A percentile compares a stretch with the other conserved stretches of the same genome.
These are phyloP conservation scores for Paratrypauchen microcephalus DNA, from an alignment of 2,797 vertebrate species.

Conservation along the genomic window DNA sequence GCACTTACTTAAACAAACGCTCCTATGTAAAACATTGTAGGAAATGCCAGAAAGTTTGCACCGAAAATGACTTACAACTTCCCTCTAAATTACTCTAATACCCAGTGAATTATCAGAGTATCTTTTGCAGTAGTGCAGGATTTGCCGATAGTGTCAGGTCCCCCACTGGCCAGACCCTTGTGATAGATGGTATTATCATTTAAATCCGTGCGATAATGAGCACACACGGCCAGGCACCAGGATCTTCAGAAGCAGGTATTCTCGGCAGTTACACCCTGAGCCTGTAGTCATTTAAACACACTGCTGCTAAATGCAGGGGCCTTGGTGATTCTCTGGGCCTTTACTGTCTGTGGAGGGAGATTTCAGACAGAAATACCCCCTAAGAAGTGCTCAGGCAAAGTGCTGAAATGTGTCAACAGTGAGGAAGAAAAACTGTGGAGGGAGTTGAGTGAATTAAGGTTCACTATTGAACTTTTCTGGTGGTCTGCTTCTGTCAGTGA, in stretches of 20 bases:
- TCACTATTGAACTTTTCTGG: too few relatives aligned
- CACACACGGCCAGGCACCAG: slow-evolving; percentile 30
- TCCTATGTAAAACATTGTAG: too few relatives aligned
- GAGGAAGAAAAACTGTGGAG: neutral
- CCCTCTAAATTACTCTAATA: too few relatives aligned
- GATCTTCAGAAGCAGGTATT: neutral
- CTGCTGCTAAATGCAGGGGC: slow-evolving; percentile 38
- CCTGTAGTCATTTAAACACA: slow-evolving; percentile 36
- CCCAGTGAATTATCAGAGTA: neutral
- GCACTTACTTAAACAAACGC: too few relatives aligned
- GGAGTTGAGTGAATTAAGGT: neutral
- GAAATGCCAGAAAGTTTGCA: too few relatives aligned
- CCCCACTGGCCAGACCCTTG: slow-evolving; percentile 15
- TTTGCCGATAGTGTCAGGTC: neutral
- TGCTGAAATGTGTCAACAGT: slow-evolving; percentile 22
- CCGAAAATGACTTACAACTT: too few relatives aligned
- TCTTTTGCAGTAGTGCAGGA: neutral
- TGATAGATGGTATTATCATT: slow-evolving; percentile 39
- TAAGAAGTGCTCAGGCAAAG: slow-evolving; percentile 20
- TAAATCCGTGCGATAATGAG: slow-evolving; percentile 44
- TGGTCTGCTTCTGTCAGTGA: too few relatives aligned
- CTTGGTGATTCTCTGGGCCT: slow-evolving; percentile 35
- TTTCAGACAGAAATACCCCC: slow-evolving; percentile 28
- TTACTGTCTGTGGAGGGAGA: slow-evolving; percentile 37
- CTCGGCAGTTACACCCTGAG: neutral